Percentiles rank a stretch among this genome's conserved stretches.
Evolutionary conservation across 2,113 vertebrate genomes (phyloP).

Genomic region (Anser brachyrhynchus): DNA sequence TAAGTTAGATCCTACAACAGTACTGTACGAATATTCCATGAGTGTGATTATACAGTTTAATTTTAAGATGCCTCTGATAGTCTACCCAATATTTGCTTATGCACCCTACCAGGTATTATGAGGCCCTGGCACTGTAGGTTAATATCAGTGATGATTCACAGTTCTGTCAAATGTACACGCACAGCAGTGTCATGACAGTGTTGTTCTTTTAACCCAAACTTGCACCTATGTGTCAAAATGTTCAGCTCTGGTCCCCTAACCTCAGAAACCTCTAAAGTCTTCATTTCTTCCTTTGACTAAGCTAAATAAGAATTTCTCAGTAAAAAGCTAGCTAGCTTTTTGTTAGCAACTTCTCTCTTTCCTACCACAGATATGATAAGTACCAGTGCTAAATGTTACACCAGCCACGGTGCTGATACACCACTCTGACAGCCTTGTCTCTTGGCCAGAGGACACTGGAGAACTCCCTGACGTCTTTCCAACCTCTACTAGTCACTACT

Average conservation of each 20-base stretch:
- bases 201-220: background rate
- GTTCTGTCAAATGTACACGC: background rate
- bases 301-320: background rate
- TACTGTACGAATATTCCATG: background rate
- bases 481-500: background rate
- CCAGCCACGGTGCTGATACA: background rate
- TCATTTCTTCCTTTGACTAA: background rate
- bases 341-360: background rate
- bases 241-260: background rate
- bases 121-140: background rate
- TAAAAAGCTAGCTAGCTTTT: background rate
- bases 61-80: background rate
- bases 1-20: background rate
- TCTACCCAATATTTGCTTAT: background rate
- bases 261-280: background rate
- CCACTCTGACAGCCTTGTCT: background rate
- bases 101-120: background rate
- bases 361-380: background rate
- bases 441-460: background rate
- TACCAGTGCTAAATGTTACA: background rate
- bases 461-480: background rate
- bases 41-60: background rate
- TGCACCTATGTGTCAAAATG: background rate
- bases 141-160: background rate
- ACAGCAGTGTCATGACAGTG: background rate